These are phyloP conservation scores for Cyclina sinensis DNA, from an alignment of 1,140 invertebrate genomes.

Conservation along the genomic window DNA sequence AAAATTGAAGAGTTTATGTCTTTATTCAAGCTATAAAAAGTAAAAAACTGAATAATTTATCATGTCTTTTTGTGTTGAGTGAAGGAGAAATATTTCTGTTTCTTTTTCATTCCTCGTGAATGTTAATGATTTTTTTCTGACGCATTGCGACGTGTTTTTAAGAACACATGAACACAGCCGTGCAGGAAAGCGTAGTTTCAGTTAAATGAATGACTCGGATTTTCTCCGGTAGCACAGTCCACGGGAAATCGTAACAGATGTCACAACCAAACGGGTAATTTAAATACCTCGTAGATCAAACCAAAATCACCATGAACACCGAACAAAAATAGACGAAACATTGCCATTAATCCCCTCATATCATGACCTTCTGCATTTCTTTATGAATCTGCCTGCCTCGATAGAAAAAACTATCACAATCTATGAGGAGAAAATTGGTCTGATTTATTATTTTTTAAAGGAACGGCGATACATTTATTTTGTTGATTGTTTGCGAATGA, in stretches of 20 bases:
- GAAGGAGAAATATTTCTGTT: no score
- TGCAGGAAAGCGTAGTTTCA: no score
- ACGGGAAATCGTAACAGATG: not conserved
- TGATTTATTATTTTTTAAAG: slow-evolving; percentile 67
- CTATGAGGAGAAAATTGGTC: slow-evolving; percentile 47
- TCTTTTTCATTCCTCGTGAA: no score
- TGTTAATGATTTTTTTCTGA: no score
- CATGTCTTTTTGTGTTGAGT: no score
- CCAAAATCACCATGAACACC: slow-evolving; percentile 5
- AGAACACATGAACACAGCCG: no score
- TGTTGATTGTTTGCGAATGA: slow-evolving; percentile 62
- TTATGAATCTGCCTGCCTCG: slow-evolving; percentile 7
- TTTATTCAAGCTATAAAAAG: no score
- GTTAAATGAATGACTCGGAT: no score
- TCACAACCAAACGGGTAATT: slow-evolving; percentile 21
- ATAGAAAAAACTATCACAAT: slow-evolving; percentile 44
- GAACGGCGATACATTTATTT: slow-evolving; percentile 67
- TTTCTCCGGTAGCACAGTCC: no score
- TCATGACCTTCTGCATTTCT: not conserved
- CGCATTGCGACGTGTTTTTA: no score
- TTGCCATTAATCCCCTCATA: slow-evolving; percentile 20
- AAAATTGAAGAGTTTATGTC: no score
- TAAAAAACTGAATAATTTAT: no score
- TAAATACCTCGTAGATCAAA: slow-evolving; percentile 57
- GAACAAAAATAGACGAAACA: slow-evolving; percentile 11